Evolutionary conservation across 2,888 invertebrate species (phyloP).

Genomic region (Nezara viridula): DNA sequence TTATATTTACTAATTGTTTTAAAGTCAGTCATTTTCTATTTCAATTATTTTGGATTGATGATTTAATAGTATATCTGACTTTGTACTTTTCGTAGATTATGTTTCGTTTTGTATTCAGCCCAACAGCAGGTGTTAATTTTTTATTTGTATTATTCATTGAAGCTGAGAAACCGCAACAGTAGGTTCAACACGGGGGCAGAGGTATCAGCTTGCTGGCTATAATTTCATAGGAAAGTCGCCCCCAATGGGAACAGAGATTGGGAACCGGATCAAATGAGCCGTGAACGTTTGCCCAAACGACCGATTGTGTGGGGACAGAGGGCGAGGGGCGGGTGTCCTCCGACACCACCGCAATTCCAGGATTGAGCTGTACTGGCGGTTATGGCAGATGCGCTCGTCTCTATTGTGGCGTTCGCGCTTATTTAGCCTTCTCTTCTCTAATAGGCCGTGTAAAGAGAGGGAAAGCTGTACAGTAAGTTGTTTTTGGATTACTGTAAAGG

Average conservation of each 20-base stretch:
- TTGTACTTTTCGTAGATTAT: no score
- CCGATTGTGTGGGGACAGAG: constrained; percentile 25
- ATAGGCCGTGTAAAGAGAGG: not conserved
- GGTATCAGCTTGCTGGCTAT: constrained; percentile 23
- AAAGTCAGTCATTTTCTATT: no score
- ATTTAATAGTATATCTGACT: no score
- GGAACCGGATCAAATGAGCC: not conserved
- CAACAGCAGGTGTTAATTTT: not conserved
- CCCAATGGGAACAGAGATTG: not conserved
- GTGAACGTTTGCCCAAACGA: not conserved
- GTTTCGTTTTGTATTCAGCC: no score
- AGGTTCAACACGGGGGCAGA: not conserved
- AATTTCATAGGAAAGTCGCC: not conserved
- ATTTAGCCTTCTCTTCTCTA: not conserved
- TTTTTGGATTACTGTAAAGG: not conserved
- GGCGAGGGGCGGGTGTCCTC: not conserved
- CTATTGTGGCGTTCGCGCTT: not conserved
- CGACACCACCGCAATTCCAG: not conserved
- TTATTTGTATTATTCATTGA: not conserved
- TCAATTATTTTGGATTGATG: no score
- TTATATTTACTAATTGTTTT: no score
- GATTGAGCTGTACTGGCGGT: not conserved
- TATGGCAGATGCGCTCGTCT: constrained; percentile 8
- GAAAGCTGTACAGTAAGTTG: not conserved
- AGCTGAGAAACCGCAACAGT: not conserved